phyloP scores from a whole-genome alignment of 1,140 invertebrate species.

The Lordiphosa stackelbergi region DNA sequence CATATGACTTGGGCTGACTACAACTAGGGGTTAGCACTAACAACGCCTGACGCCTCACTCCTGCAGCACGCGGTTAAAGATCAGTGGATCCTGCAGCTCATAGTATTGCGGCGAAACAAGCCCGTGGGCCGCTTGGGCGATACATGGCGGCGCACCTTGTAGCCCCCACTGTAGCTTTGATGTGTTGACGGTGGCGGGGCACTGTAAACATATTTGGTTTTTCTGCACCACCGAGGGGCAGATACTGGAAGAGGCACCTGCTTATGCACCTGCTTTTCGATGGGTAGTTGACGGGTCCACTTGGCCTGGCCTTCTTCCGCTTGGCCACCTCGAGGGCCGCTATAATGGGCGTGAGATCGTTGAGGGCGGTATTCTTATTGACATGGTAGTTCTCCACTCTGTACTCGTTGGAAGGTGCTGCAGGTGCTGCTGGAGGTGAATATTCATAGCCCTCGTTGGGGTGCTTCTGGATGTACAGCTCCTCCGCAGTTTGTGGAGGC shows the following conservation, averaged over 20 bases:
- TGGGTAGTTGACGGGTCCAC: constrained; percentile 48
- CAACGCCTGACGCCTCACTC: constrained; percentile 22
- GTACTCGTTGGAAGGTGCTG: constrained; percentile 32
- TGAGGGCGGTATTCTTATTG: constrained; percentile 57
- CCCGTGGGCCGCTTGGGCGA: constrained; percentile 6
- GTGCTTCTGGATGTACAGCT: constrained; percentile 68
- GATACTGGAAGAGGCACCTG: constrained; percentile 48
- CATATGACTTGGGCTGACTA: constrained; percentile 67
- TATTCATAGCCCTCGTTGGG: constrained; percentile 74
- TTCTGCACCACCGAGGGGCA: constrained; percentile 69
- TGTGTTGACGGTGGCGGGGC: constrained; percentile 36
- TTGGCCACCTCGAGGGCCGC: constrained; percentile 71
- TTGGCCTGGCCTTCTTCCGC: constrained; percentile 30
- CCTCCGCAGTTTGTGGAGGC: constrained; percentile 36
- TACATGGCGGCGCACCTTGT: constrained; percentile 68
- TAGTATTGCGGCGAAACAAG: constrained; percentile 58
- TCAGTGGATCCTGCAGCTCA: constrained; percentile 64
- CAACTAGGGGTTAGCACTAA: constrained; percentile 27
- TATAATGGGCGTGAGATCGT: constrained; percentile 70
- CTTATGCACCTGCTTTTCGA: constrained; percentile 71
- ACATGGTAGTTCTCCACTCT: constrained; percentile 64
- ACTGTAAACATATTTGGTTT: constrained; percentile 61
- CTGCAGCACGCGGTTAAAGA: constrained; percentile 70
- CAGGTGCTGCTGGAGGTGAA: constrained; percentile 22
- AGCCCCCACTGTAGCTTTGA: constrained; percentile 37